Evolutionary conservation across 64 coral and sea anemone genomes (phyloP).

Genomic region (Cladopsammia gracilis): DNA sequence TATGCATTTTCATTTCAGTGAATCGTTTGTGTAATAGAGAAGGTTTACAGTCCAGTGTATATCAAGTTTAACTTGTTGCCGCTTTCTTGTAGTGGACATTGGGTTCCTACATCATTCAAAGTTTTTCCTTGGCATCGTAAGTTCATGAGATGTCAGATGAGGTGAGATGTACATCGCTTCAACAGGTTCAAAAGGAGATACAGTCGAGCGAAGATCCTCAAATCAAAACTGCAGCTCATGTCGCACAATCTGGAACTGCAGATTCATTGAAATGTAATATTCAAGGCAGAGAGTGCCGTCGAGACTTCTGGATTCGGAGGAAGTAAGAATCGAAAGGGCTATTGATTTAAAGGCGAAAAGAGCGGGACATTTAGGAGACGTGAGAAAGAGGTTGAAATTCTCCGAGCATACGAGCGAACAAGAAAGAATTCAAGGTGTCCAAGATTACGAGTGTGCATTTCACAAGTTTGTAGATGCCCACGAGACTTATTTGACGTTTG

Average conservation of each 20-base stretch:
- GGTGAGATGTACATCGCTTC: neutral
- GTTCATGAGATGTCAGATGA: neutral
- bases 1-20: no score
- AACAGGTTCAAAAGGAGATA: neutral
- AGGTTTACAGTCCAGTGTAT: no score
- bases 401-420: neutral
- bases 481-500: neutral
- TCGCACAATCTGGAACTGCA: neutral
- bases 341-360: neutral
- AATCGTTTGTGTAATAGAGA: no score
- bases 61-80: no score
- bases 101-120: no score
- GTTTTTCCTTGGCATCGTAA: neutral
- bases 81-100: no score
- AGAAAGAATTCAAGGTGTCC: neutral
- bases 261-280: neutral
- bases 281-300: neutral
- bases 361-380: neutral
- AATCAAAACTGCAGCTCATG: neutral
- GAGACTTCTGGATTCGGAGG: neutral
- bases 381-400: neutral
- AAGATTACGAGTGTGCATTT: neutral
- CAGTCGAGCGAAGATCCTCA: neutral
- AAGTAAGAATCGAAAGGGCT: conserved; percentile 29
- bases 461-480: neutral